These are phyloP conservation scores for Bhutanitis thaidina DNA, from an alignment of 2,888 invertebrate species.

Conservation along the genomic window DNA sequence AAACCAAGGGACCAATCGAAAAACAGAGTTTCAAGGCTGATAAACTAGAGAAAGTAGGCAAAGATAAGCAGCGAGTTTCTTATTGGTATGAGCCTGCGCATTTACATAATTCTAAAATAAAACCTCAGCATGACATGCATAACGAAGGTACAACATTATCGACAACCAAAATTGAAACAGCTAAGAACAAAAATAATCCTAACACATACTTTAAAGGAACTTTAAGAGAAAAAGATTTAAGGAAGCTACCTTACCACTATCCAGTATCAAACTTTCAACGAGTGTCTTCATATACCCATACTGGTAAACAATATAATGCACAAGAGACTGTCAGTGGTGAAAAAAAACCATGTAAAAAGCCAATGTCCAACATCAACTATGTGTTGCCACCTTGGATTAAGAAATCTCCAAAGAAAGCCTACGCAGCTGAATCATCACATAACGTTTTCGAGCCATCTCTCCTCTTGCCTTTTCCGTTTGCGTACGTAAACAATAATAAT, in stretches of 20 bases:
- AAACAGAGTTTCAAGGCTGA: slow-evolving; percentile 18
- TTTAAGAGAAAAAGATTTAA: slow-evolving; percentile 35
- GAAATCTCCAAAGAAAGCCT: slow-evolving; percentile 23
- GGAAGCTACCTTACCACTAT: slow-evolving; percentile 51
- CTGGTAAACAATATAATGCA: slow-evolving; percentile 7
- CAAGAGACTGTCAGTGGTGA: neutral
- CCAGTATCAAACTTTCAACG: slow-evolving; percentile 49
- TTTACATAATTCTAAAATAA: slow-evolving; percentile 27
- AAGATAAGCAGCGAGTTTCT: slow-evolving; percentile 27
- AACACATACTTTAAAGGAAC: slow-evolving; percentile 36
- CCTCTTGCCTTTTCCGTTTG: slow-evolving; percentile 50
- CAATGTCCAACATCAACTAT: slow-evolving; percentile 13
- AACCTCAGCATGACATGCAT: slow-evolving; percentile 31
- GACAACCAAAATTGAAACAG: slow-evolving; percentile 21
- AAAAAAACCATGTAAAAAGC: slow-evolving; percentile 24
- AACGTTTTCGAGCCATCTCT: slow-evolving; percentile 34
- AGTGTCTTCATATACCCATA: slow-evolving; percentile 42
- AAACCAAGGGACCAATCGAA: slow-evolving; percentile 23
- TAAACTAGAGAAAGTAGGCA: slow-evolving; percentile 7
- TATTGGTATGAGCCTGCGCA: slow-evolving; percentile 51
- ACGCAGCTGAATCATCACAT: slow-evolving; percentile 24
- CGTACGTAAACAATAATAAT: slow-evolving; percentile 43
- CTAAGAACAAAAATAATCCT: slow-evolving; percentile 11
- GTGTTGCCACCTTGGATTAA: slow-evolving; percentile 24
- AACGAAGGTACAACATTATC: slow-evolving; percentile 27